phyloP scores from a whole-genome alignment of 2,888 invertebrate species.

The Agrochola lychnidis region DNA sequence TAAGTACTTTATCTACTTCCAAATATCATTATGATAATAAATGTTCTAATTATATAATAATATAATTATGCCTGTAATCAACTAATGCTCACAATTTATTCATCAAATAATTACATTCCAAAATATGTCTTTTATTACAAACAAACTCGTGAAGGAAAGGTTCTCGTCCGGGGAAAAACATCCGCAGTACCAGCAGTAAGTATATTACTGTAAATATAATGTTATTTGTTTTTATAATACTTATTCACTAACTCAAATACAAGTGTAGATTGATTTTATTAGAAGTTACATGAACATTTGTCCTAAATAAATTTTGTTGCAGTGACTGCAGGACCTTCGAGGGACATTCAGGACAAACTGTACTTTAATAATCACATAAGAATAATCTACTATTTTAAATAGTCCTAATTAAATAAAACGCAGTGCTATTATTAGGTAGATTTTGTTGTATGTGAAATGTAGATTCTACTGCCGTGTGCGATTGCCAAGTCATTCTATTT shows the following conservation, averaged over 20 bases:
- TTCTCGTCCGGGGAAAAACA: background rate
- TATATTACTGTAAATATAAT: background rate
- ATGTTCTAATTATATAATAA: background rate
- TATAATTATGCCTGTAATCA: background rate
- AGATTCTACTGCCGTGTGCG: too few species aligned
- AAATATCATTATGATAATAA: background rate
- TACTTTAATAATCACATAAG: too few species aligned
- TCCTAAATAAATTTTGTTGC: slow-evolving; percentile 2
- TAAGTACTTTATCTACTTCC: background rate
- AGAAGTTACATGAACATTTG: background rate
- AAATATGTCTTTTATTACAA: slow-evolving; percentile 21
- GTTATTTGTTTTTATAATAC: background rate
- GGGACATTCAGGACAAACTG: background rate
- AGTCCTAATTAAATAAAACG: too few species aligned
- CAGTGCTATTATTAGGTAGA: too few species aligned
- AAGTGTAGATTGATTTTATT: background rate
- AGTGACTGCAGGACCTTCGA: background rate
- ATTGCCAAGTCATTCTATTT: too few species aligned
- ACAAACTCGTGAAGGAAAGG: background rate
- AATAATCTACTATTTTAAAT: too few species aligned
- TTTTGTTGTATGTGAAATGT: too few species aligned
- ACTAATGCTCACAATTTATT: background rate
- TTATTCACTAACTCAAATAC: background rate
- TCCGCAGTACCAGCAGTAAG: background rate
- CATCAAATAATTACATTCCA: slow-evolving; percentile 14